These are phyloP conservation scores for Phasianus colchicus DNA, from an alignment of 2,113 vertebrate species.

Conservation along the genomic window DNA sequence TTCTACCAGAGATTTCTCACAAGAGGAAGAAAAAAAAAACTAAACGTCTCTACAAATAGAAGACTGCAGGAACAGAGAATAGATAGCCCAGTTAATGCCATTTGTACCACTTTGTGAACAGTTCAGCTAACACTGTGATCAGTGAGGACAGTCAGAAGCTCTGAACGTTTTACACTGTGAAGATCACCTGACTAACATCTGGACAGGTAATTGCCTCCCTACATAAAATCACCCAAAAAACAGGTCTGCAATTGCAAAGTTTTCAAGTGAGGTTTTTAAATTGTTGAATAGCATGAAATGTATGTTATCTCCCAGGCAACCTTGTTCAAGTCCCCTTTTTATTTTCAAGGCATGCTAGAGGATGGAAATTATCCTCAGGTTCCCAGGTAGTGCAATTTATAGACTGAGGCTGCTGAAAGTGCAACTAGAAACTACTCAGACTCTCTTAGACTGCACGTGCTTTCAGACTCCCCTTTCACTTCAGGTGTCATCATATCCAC, in stretches of 20 bases:
- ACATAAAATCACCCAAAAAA: not conserved
- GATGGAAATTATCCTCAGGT: not conserved
- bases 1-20: slow-evolving; percentile 42
- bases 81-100: slow-evolving; percentile 14
- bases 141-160: not conserved
- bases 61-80: not conserved
- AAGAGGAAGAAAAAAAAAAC: not conserved
- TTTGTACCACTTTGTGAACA: not conserved
- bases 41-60: not conserved
- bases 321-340: not conserved
- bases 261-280: not conserved
- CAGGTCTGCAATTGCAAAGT: not conserved
- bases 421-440: not conserved
- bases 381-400: not conserved
- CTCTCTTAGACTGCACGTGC: not conserved
- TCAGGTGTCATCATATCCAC: not conserved
- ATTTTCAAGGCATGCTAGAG: not conserved
- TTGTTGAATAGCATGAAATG: not conserved
- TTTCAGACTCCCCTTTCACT: not conserved
- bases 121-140: not conserved
- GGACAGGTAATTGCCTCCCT: not conserved
- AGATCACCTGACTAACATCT: slow-evolving; percentile 13
- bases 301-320: not conserved
- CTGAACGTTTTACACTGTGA: not conserved
- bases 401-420: not conserved